phyloP scores from a whole-genome alignment of 2,888 invertebrate species.

The Spodoptera exigua region DNA sequence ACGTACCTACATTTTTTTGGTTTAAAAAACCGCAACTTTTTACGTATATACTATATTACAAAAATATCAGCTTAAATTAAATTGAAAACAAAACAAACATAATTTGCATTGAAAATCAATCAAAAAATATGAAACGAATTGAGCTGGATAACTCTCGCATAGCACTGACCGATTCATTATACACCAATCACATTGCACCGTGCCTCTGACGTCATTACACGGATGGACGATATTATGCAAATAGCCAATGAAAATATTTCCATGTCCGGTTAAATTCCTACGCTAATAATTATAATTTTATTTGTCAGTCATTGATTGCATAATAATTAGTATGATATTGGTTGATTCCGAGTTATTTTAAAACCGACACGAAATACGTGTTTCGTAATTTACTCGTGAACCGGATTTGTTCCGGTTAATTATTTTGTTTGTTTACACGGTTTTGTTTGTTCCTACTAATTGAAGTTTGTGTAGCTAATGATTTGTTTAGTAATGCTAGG shows the following conservation, averaged over 20 bases:
- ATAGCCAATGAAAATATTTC: conserved; percentile 55
- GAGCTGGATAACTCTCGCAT: conserved; percentile 47
- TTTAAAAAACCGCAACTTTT: too few species aligned
- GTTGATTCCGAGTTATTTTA: conserved; percentile 16
- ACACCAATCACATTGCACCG: conserved; percentile 57
- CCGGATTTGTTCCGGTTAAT: background rate
- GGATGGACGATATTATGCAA: conserved; percentile 61
- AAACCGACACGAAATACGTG: conserved; percentile 7
- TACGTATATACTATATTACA: too few species aligned
- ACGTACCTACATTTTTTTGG: too few species aligned
- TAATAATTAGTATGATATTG: conserved; percentile 52
- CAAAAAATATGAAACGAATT: conserved; percentile 10
- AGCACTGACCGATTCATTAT: conserved; percentile 49
- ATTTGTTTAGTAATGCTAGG: background rate
- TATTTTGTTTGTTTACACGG: background rate
- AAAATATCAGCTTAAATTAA: too few species aligned
- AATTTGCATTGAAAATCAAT: conserved; percentile 26
- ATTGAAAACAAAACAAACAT: conserved; percentile 32
- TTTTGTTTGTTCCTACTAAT: conserved; percentile 9
- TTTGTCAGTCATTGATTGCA: conserved; percentile 51
- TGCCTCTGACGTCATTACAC: conserved; percentile 56
- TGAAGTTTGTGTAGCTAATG: background rate
- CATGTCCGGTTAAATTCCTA: conserved; percentile 41
- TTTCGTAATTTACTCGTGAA: conserved; percentile 18
- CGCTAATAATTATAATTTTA: conserved; percentile 60